A percentile compares a stretch with the other conserved stretches of the same genome.
Conservation (phyloP, 2,797 vertebrate species). For the Semaprochilodus insignis region DNA sequence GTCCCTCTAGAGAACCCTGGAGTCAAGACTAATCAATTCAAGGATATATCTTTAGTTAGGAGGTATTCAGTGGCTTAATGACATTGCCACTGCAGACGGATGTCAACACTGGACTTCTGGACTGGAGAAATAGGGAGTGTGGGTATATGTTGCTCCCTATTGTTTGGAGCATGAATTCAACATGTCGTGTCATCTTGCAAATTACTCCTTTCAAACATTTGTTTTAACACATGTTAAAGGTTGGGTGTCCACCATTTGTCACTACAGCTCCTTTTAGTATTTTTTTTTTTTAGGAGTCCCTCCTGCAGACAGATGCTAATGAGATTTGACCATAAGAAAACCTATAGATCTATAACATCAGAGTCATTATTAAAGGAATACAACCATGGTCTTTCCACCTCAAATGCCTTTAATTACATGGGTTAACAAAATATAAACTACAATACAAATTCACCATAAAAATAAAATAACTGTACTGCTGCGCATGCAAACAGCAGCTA, state of each 20-base stretch:
- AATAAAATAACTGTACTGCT: constrained; percentile 57
- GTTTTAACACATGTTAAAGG: no score
- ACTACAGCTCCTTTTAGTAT: background rate
- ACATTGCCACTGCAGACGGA: background rate
- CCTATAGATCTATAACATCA: background rate
- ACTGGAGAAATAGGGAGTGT: no score
- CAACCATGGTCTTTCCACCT: constrained; percentile 54
- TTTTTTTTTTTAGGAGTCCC: background rate
- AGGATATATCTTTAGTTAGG: constrained; percentile 26
- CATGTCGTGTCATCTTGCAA: no score
- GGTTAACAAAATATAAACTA: constrained; percentile 73
- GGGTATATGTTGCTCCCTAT: no score
- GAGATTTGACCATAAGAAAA: background rate
- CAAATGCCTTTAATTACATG: constrained; percentile 76
- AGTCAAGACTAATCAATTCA: constrained; percentile 47
- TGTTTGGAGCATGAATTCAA: no score
- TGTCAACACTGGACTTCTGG: background rate
- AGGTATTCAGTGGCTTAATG: constrained; percentile 4
- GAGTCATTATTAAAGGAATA: background rate
- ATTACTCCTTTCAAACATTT: no score
- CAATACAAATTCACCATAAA: constrained; percentile 68
- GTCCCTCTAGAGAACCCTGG: background rate
- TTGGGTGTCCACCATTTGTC: background rate
- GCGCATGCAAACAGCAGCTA: constrained; percentile 68
- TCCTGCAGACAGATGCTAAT: background rate